Evolutionary conservation across 2,113 vertebrate genomes (phyloP).

Genomic region (Talpa occidentalis): DNA sequence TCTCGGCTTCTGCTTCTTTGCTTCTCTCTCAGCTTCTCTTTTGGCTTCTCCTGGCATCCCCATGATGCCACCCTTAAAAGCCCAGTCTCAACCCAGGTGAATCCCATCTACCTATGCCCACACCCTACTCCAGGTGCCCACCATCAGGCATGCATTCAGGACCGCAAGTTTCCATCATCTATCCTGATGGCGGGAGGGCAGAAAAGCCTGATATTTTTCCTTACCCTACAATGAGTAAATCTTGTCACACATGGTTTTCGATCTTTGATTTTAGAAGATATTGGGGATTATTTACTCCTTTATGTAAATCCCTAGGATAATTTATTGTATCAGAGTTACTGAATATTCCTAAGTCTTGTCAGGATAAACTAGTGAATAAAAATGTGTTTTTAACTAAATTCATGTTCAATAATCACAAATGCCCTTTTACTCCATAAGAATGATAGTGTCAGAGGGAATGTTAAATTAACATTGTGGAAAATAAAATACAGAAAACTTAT

Average conservation of each 20-base stretch:
- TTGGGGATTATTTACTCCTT: background rate
- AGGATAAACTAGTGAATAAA: background rate
- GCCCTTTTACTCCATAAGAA: background rate
- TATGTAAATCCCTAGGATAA: background rate
- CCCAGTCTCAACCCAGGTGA: too few species aligned
- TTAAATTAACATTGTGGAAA: background rate
- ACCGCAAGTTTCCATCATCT: too few species aligned
- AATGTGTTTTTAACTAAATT: background rate
- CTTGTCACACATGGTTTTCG: background rate
- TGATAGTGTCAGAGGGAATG: background rate
- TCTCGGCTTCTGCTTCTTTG: too few species aligned
- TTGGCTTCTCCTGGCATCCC: too few species aligned
- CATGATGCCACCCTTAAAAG: too few species aligned
- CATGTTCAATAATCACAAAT: background rate
- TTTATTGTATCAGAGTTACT: background rate
- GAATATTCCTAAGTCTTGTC: background rate
- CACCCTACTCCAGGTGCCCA: too few species aligned
- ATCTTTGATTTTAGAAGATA: background rate
- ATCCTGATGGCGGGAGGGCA: too few species aligned
- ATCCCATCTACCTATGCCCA: too few species aligned
- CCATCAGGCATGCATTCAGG: too few species aligned
- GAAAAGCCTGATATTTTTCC: too few species aligned
- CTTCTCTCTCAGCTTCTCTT: too few species aligned
- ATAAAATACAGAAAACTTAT: background rate
- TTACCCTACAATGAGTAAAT: too few species aligned